Conservation (phyloP, 1,140 invertebrate species). For the Thalassaphorura encarpata region DNA sequence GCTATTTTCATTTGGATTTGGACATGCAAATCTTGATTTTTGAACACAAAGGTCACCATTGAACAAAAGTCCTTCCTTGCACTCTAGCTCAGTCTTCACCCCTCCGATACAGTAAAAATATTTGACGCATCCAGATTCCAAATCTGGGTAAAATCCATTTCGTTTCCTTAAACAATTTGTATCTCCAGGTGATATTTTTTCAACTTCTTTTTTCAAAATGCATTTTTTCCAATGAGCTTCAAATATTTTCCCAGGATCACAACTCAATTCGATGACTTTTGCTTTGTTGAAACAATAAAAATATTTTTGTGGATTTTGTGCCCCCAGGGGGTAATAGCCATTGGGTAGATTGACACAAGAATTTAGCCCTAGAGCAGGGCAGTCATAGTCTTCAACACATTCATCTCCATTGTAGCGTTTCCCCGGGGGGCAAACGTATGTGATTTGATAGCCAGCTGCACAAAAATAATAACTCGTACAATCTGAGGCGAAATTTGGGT, state of each 20-base stretch:
- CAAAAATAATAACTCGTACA: constrained; percentile 51
- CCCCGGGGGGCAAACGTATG: constrained; percentile 44
- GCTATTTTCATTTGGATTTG: background rate
- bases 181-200: background rate
- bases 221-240: constrained; percentile 13
- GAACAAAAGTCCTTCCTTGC: constrained; percentile 36
- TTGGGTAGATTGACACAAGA: constrained; percentile 42
- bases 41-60: constrained; percentile 37
- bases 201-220: background rate
- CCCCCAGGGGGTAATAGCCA: constrained; percentile 39
- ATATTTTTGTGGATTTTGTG: constrained; percentile 44
- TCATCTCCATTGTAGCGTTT: constrained; percentile 44
- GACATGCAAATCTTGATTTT: constrained; percentile 20
- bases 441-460: constrained; percentile 43
- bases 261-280: constrained; percentile 39
- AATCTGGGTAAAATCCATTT: constrained; percentile 47
- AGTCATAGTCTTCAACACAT: constrained; percentile 42
- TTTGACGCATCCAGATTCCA: constrained; percentile 44
- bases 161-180: constrained; percentile 40
- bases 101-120: constrained; percentile 48
- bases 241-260: constrained; percentile 32
- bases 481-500: constrained; percentile 43
- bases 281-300: constrained; percentile 47
- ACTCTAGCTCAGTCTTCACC: constrained; percentile 36
- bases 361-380: constrained; percentile 38